Conservation (phyloP, 2,888 invertebrate species). For the Gonocerus acuteangulatus region DNA sequence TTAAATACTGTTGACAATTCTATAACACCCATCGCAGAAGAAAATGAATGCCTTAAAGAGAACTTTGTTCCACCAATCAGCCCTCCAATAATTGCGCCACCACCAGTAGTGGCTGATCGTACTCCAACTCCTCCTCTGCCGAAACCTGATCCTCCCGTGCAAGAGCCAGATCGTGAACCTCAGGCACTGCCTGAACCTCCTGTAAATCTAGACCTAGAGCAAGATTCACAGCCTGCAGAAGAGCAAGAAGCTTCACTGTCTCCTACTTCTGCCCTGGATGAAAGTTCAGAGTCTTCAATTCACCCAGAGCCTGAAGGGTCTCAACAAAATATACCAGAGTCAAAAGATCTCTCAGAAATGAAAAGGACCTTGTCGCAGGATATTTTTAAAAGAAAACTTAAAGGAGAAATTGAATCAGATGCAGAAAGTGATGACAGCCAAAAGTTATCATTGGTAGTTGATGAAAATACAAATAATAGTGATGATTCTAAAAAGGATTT, state of each 20-base stretch:
- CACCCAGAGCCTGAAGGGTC: neutral
- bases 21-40: neutral
- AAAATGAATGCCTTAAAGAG: slow-evolving; percentile 8
- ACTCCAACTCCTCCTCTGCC: neutral
- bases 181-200: neutral
- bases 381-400: slow-evolving; percentile 52
- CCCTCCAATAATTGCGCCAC: neutral
- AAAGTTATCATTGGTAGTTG: slow-evolving; percentile 52
- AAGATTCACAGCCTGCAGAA: neutral
- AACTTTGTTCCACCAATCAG: neutral
- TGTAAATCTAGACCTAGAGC: neutral
- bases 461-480: slow-evolving; percentile 44
- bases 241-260: neutral
- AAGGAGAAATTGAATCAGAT: slow-evolving; percentile 42
- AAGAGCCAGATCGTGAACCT: neutral
- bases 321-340: neutral
- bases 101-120: neutral
- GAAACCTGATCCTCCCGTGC: slow-evolving; percentile 31
- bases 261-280: neutral
- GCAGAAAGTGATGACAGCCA: slow-evolving; percentile 56
- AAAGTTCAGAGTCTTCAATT: slow-evolving; percentile 51
- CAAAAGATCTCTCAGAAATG: slow-evolving; percentile 13
- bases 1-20: slow-evolving; percentile 14
- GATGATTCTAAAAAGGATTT: slow-evolving; percentile 36
- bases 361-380: slow-evolving; percentile 43